Evolutionary conservation across 2,888 invertebrate species (phyloP).

Genomic region (Agrenia bidenticulata): DNA sequence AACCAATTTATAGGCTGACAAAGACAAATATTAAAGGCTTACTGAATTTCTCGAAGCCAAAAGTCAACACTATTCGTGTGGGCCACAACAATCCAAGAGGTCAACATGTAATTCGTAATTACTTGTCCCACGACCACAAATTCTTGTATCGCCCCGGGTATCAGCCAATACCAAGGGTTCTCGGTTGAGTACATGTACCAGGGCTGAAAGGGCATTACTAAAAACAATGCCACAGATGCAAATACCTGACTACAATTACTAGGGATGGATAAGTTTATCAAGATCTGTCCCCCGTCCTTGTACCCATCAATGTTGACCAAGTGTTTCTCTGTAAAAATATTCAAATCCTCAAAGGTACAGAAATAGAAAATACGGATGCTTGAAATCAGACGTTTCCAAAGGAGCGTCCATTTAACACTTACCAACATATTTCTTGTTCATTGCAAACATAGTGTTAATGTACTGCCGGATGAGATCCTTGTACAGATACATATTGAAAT

Average conservation of each 20-base stretch:
- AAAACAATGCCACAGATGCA: constrained; percentile 26
- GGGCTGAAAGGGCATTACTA: constrained; percentile 32
- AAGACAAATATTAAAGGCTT: not conserved
- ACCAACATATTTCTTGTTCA: constrained; percentile 23
- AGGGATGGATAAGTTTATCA: constrained; percentile 30
- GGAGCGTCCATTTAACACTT: not conserved
- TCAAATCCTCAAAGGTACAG: not conserved
- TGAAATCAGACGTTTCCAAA: too few species aligned
- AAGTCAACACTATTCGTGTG: constrained; percentile 37
- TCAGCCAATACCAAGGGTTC: constrained; percentile 37
- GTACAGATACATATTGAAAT: constrained; percentile 22
- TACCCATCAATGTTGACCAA: constrained; percentile 23
- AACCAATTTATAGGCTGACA: not conserved
- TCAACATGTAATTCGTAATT: constrained; percentile 30
- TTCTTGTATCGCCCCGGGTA: constrained; percentile 42
- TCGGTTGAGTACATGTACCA: constrained; percentile 35
- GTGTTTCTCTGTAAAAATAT: constrained; percentile 20
- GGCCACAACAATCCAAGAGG: constrained; percentile 37
- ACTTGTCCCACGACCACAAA: constrained; percentile 36
- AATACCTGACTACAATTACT: constrained; percentile 30
- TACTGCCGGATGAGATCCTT: constrained; percentile 29
- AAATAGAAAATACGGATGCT: not conserved
- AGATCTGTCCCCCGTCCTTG: constrained; percentile 24
- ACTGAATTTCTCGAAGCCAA: constrained; percentile 44
- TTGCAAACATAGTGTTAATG: constrained; percentile 32